phyloP scores from a whole-genome alignment of 1,140 invertebrate genomes.

The Zelostemma sp. region DNA sequence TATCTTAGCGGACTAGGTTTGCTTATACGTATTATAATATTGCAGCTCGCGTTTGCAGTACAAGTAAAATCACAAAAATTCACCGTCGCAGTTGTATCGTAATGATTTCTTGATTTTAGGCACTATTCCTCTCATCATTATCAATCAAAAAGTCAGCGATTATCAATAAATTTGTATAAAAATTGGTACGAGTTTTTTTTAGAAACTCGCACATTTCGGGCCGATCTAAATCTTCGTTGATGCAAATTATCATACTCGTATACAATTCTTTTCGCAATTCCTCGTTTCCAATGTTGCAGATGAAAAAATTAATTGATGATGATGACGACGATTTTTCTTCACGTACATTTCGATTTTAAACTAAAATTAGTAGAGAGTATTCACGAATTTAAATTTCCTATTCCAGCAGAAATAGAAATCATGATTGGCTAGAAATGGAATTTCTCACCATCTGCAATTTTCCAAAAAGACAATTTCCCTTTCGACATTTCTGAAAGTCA shows the following conservation, averaged over 20 bases:
- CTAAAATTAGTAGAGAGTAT: background rate
- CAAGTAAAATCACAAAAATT: constrained; percentile 30
- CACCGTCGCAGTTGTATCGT: constrained; percentile 21
- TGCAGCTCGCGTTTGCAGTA: constrained; percentile 17
- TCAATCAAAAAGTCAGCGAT: constrained; percentile 1
- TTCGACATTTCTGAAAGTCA: no score
- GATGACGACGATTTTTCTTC: no score
- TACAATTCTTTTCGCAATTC: background rate
- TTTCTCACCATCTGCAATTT: no score
- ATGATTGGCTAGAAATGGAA: no score
- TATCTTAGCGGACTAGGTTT: constrained; percentile 35
- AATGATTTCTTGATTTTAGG: constrained; percentile 22
- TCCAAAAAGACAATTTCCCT: no score
- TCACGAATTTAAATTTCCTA: background rate
- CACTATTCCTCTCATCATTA: constrained; percentile 18
- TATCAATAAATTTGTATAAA: background rate
- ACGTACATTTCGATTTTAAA: background rate
- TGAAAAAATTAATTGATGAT: no score
- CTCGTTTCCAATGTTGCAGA: background rate
- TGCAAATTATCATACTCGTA: background rate
- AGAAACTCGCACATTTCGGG: no score
- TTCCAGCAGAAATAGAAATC: background rate
- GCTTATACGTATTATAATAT: constrained; percentile 25
- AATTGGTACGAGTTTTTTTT: background rate
- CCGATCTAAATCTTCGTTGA: background rate